Conservation (phyloP, 2,888 invertebrate genomes). For the Drosophila austrosaltans region DNA sequence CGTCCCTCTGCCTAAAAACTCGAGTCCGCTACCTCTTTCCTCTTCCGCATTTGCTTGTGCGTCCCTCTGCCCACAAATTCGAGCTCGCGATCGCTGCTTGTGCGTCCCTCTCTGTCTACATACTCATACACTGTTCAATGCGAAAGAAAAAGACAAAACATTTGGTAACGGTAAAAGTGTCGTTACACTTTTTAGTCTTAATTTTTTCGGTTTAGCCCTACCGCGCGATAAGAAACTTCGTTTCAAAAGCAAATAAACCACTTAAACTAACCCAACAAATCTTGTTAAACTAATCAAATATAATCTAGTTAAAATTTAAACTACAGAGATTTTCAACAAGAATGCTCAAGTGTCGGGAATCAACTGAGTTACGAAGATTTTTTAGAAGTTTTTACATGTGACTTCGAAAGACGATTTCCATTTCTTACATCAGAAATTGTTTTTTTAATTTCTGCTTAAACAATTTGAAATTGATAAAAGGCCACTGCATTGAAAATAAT, state of each 20-base stretch:
- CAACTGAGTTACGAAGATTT: not conserved
- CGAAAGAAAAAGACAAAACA: no score
- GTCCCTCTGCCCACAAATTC: no score
- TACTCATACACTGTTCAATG: no score
- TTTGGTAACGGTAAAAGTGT: no score
- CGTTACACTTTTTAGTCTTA: no score
- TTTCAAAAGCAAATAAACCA: not conserved
- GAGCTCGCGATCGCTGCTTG: no score
- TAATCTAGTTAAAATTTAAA: not conserved
- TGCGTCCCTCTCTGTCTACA: no score
- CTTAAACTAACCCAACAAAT: not conserved
- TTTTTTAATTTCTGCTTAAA: not conserved
- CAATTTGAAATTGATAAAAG: slow-evolving; percentile 8
- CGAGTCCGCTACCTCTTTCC: no score
- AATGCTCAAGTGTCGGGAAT: not conserved
- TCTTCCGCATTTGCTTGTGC: no score
- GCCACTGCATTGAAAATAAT: not conserved
- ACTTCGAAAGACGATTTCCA: not conserved
- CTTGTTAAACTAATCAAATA: not conserved
- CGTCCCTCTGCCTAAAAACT: no score
- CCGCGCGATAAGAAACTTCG: no score
- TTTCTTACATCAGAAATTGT: not conserved
- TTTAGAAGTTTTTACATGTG: not conserved
- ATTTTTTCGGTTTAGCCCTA: no score
- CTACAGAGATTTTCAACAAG: not conserved